Percentiles rank a stretch among this genome's conserved stretches.
Evolutionary conservation across 2,888 invertebrate species (phyloP).

Genomic region (Eustalomyia histrio): DNA sequence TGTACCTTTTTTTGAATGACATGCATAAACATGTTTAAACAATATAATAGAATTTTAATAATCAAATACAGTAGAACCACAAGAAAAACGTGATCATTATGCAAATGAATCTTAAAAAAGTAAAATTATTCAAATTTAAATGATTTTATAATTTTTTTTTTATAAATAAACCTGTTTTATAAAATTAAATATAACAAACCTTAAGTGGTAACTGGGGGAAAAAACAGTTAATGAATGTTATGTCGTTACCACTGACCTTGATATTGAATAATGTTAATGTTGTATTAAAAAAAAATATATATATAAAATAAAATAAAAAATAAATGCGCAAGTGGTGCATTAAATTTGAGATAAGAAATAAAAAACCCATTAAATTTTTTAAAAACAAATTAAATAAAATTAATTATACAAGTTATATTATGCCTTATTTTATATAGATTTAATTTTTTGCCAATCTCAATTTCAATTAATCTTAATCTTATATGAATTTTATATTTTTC

Average conservation of each 20-base stretch:
- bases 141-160: background rate
- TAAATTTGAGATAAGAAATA: constrained; percentile 42
- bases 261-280: constrained; percentile 37
- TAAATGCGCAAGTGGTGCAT: constrained; percentile 24
- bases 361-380: background rate
- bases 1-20: background rate
- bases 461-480: background rate
- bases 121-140: background rate
- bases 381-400: background rate
- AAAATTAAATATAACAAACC: constrained; percentile 1
- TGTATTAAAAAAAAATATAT: background rate
- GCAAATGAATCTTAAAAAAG: background rate
- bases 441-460: no score
- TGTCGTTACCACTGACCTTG: constrained; percentile 41
- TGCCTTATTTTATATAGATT: background rate
- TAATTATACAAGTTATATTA: constrained; percentile 1
- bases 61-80: background rate
- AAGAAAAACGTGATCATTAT: constrained; percentile 36
- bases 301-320: background rate
- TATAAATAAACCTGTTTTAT: background rate
- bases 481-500: constrained; percentile 9
- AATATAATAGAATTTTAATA: background rate
- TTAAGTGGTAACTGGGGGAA: constrained; percentile 13
- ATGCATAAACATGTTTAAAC: background rate
- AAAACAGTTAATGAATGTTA: constrained; percentile 7